These are phyloP conservation scores for Strix occidentalis DNA, from an alignment of 2,797 vertebrate genomes.

Conservation along the genomic window DNA sequence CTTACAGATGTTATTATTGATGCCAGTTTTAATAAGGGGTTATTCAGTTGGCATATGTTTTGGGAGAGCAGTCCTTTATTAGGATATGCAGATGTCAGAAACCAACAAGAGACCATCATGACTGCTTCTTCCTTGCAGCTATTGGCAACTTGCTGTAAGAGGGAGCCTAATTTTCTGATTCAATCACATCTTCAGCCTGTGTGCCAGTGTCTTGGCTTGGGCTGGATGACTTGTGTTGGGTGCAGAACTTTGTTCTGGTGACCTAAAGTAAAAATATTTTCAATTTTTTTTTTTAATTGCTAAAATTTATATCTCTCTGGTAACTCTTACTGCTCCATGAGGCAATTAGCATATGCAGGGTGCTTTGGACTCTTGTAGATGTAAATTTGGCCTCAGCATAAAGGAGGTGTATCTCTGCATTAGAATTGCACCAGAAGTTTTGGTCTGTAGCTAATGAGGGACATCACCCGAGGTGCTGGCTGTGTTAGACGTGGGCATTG, in stretches of 20 bases:
- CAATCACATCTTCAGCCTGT: not conserved
- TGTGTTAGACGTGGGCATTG: not conserved
- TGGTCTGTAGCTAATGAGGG: not conserved
- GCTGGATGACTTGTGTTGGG: not conserved
- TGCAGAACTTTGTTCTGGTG: not conserved
- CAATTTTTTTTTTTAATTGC: not conserved
- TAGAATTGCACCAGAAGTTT: not conserved
- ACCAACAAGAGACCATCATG: not conserved
- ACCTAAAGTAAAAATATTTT: not conserved
- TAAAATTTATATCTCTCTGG: not conserved
- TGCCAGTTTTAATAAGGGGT: not conserved
- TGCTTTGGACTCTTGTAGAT: not conserved
- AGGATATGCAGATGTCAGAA: not conserved
- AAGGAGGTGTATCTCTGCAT: not conserved
- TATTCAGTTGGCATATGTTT: not conserved
- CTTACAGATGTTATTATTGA: not conserved
- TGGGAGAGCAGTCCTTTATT: not conserved
- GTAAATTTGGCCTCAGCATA: not conserved
- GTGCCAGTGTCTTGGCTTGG: not conserved
- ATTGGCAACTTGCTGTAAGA: not conserved
- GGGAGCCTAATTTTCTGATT: not conserved
- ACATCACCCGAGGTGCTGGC: not conserved
- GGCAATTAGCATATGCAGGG: fast-evolving
- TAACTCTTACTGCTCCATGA: not conserved
- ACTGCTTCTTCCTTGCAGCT: not conserved